Conservation (phyloP, 2,888 invertebrate species). For the Callimorpha dominula region DNA sequence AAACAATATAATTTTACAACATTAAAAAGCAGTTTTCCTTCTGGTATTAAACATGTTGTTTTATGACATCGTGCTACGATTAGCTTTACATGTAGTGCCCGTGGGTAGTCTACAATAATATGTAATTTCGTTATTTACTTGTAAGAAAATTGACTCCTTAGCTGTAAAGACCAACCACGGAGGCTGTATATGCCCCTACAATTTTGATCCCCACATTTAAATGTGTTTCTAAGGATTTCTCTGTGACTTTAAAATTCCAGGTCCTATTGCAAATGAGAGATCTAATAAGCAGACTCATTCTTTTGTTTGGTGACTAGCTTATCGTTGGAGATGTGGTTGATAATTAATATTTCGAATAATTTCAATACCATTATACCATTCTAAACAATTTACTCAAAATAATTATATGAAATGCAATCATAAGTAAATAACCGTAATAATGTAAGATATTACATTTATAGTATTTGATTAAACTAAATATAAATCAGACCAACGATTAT, state of each 20-base stretch:
- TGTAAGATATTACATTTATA: conserved; percentile 13
- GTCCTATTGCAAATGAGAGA: background rate
- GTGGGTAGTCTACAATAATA: background rate
- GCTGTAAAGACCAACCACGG: background rate
- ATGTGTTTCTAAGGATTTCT: too few relatives aligned
- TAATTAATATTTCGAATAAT: too few relatives aligned
- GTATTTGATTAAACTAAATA: conserved; percentile 49
- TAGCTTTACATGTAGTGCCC: conserved; percentile 14
- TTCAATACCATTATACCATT: conserved; percentile 1
- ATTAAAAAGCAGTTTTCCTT: conserved; percentile 57
- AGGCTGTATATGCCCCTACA: too few relatives aligned
- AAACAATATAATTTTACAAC: conserved; percentile 57
- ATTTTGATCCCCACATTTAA: too few relatives aligned
- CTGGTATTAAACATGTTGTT: conserved; percentile 30
- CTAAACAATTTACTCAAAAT: conserved; percentile 26
- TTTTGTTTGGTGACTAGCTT: background rate
- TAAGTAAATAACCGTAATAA: conserved; percentile 42
- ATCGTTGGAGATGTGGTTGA: background rate
- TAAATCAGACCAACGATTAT: conserved; percentile 49
- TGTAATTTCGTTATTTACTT: background rate
- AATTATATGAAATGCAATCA: conserved; percentile 40
- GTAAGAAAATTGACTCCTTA: background rate
- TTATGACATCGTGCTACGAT: conserved; percentile 33
- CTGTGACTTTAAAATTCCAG: background rate
- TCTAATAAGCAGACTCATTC: background rate